Percentiles rank a stretch among this genome's conserved stretches.
These are phyloP conservation scores for Reticulitermes lucifugus DNA, from an alignment of 2,888 invertebrate genomes.

Conservation along the genomic window DNA sequence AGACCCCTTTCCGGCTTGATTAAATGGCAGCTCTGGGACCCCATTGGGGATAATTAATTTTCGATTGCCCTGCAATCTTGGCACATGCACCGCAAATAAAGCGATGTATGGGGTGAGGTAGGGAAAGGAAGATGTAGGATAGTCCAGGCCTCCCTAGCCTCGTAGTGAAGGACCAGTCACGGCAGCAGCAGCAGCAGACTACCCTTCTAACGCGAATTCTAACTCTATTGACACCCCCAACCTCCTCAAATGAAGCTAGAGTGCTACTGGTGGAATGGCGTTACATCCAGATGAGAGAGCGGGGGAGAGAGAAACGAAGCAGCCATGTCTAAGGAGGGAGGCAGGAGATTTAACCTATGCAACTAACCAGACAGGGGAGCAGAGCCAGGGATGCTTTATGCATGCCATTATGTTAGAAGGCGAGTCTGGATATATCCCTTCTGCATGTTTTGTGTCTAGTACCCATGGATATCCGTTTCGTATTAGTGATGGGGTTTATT, in stretches of 20 bases:
- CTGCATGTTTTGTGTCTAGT: not conserved
- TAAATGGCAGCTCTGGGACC: constrained; percentile 54
- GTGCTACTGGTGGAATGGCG: constrained; percentile 18
- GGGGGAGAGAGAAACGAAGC: constrained; percentile 32
- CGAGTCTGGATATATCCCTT: not conserved
- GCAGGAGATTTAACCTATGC: constrained; percentile 31
- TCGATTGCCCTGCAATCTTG: constrained; percentile 59
- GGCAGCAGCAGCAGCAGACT: not conserved
- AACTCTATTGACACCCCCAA: constrained; percentile 49
- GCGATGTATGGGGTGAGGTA: constrained; percentile 43
- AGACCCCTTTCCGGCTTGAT: constrained; percentile 54
- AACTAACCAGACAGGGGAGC: constrained; percentile 17
- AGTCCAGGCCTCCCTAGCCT: constrained; percentile 1
- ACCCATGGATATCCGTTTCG: constrained; percentile 9
- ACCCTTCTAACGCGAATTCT: not conserved
- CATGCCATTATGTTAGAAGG: constrained; percentile 35
- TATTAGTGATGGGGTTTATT: not conserved
- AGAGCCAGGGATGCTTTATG: constrained; percentile 6
- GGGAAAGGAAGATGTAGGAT: constrained; percentile 26
- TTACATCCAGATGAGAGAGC: constrained; percentile 20
- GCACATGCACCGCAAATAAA: constrained; percentile 54
- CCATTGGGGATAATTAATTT: constrained; percentile 61
- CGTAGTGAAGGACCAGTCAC: constrained; percentile 19
- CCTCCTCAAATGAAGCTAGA: constrained; percentile 35
- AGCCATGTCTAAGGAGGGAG: constrained; percentile 25